phyloP scores from a whole-genome alignment of 1,140 invertebrate genomes.

The Listronotus oregonensis region DNA sequence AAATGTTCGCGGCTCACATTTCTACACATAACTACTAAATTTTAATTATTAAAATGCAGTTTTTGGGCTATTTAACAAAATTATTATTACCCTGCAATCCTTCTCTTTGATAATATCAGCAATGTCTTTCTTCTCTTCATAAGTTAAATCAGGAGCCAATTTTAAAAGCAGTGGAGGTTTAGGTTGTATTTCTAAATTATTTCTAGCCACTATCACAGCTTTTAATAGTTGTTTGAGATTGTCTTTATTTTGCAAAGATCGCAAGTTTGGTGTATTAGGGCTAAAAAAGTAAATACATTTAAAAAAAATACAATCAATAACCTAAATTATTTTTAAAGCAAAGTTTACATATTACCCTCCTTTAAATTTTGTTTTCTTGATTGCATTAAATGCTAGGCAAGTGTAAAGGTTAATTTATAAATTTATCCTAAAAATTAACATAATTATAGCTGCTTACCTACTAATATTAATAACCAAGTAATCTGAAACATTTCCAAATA shows the following conservation, averaged over 20 bases:
- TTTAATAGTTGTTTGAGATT: slow-evolving; percentile 74
- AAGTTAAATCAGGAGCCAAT: slow-evolving; percentile 88
- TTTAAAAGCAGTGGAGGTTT: slow-evolving; percentile 85
- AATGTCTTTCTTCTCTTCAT: slow-evolving; percentile 82
- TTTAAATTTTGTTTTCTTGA: too few species aligned
- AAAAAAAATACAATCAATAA: too few species aligned
- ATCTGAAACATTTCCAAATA: slow-evolving; percentile 77
- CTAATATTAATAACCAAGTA: slow-evolving; percentile 92
- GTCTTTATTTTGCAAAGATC: slow-evolving; percentile 81
- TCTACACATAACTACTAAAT: too few species aligned
- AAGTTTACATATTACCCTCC: too few species aligned
- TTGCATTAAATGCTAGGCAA: too few species aligned
- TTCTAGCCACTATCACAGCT: slow-evolving; percentile 69
- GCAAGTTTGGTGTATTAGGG: slow-evolving; percentile 93
- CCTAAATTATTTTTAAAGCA: too few species aligned
- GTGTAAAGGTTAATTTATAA: too few species aligned
- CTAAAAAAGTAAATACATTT: slow-evolving; percentile 55
- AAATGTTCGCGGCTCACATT: too few species aligned
- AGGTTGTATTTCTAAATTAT: slow-evolving; percentile 58
- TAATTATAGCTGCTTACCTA: slow-evolving; percentile 58
- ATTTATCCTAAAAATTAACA: too few species aligned
- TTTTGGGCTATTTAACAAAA: too few species aligned
- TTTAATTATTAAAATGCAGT: too few species aligned
- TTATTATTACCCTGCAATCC: slow-evolving; percentile 56
- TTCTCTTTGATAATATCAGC: slow-evolving; percentile 68